Base-by-base conservation (phyloP, 1,140 invertebrate species). In the Saccostrea glomerata region DNA sequence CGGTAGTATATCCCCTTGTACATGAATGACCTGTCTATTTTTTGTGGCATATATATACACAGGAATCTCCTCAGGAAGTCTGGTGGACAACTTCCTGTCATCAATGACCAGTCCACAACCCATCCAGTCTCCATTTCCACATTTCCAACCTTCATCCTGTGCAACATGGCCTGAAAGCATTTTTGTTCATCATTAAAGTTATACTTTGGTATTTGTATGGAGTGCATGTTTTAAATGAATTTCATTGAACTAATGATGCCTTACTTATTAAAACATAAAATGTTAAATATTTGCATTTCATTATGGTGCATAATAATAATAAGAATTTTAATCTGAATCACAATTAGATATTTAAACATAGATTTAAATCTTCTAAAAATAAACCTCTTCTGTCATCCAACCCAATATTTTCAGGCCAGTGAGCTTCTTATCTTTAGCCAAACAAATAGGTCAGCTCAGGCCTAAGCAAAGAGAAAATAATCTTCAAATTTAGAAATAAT, bases 61-160 rank as follows among this genome's bases (percentile, higher is more conserved):
- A 13, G 70, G 40, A n/a, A 36, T 63, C 20, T 73, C 66, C 0
- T 73, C 70, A 9, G 36, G 20, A 20, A 23, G 23, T 23, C 63
- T n/a, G 7, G 85, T 86, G 17, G 85, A 55, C 17, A 86, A 6
- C 12, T 23, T 47, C 70, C 54, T 86, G 40, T 70, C 15, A 11
- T 70, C 63, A 47, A 86, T 54, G n/a, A 86, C n/a, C 23, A 86
- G 40, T 15, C 85, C 85, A 55, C 63, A 55, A 13, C 85, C 85
- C 25, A 86, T 86, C 36, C 55, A 77, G 47, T 86, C 85, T n/a
- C 85, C 85, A 47, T 66, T n/a, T 73, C n/a, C 40, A 86, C 85
- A 86, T 56, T 77, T 77, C 85, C 85, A 86, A 2, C 73, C 85
- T 12, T 54, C 47, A 73, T 86, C 73, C 47, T 54, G 36, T 25